Evolutionary conservation across 2,113 vertebrate genomes (phyloP), one percentile per base, ranked within the genome.

Genomic region (Vimba vimba): DNA sequence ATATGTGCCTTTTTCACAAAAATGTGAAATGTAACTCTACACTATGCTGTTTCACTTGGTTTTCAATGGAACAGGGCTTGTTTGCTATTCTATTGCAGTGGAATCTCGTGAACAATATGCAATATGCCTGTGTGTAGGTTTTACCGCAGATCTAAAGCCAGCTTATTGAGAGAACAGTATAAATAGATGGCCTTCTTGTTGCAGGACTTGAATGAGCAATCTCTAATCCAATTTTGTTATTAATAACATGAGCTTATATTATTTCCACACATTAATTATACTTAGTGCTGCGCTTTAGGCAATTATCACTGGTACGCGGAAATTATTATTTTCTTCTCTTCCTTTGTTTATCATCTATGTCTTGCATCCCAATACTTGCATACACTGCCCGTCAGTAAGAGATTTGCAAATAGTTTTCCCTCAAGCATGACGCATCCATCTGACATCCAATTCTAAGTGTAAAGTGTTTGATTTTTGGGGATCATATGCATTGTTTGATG

Each of bases 341-440:
- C 23, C 75, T 84, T 74, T 84, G n/a, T 83, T 77, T 86, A 43
- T 60, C 62, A n/a, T 82, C 64, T 66, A 80, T 64, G 47, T 89
- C 55, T 62, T 21, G 33, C 3, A 73, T 82, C 71, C 60, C 79
- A 87, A 85, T 81, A 33, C 43, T 4, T 82, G 71, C 73, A 77
- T 21, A 60, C 64, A 84, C 47, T 78, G 83, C 50, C 83, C 59
- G 0, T 66, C 74, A 85, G 23, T 30, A 66, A 85, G 59, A 45
- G 45, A 45, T 2, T 27, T 27, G 57, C 74, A 78, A 87, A 91
- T 87, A 85, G 86, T 77, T 91, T 90, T 87, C 81, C 64, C 71
- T 88, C 84, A 88, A 86, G 90, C 86, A 82, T 91, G 88, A 92
- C 90, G 83, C 86, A 91, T 90, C 87, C 79, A 87, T 91, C 86